phyloP scores from a whole-genome alignment of 1,140 invertebrate genomes.

The Alviniconcha marisindica region DNA sequence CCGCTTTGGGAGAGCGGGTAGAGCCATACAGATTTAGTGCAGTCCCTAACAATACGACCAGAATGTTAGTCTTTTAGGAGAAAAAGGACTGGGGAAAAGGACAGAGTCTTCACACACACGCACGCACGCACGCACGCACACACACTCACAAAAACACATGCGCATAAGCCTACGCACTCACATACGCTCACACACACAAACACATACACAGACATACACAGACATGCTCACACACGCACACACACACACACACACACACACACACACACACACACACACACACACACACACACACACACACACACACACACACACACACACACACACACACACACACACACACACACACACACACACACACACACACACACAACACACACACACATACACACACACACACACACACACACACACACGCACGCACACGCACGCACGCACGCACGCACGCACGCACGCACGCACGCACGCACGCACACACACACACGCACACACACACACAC shows the following conservation, averaged over 20 bases:
- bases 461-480: background rate
- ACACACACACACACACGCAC: slow-evolving; percentile 21
- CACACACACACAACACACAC: background rate
- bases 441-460: background rate
- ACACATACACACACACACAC: slow-evolving; percentile 15
- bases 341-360: background rate
- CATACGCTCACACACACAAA: background rate
- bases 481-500: slow-evolving; percentile 11
- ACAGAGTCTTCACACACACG: background rate
- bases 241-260: background rate
- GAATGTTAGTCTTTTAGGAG: no score
- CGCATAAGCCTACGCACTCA: background rate
- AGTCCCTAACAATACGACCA: no score
- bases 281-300: background rate
- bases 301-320: slow-evolving; percentile 16
- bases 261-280: slow-evolving; percentile 9
- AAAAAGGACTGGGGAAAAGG: no score
- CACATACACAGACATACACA: background rate
- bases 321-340: slow-evolving; percentile 13
- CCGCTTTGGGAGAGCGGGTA: no score
- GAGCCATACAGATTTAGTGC: no score
- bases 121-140: background rate
- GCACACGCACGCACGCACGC: background rate
- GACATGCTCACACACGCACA: background rate
- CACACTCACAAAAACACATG: background rate